These are phyloP conservation scores for Catocala fraxini DNA, from an alignment of 2,888 invertebrate species.

Conservation along the genomic window DNA sequence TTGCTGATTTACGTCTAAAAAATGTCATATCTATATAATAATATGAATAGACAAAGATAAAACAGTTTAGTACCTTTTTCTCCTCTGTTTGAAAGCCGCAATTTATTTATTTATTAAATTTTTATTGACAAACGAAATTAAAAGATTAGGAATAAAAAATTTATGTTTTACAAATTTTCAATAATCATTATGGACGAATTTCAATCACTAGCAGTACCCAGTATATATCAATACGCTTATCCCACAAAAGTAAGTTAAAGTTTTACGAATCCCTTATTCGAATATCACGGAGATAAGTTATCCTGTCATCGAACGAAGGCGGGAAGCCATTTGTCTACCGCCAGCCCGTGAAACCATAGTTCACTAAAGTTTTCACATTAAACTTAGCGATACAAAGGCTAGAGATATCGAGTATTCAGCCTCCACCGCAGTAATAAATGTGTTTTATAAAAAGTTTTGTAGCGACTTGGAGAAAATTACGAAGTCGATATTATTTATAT, in stretches of 20 bases:
- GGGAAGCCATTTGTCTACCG: constrained; percentile 27
- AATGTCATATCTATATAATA: too few relatives aligned
- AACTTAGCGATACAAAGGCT: constrained; percentile 29
- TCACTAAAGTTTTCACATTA: constrained; percentile 49
- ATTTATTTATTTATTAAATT: too few relatives aligned
- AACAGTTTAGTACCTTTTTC: too few relatives aligned
- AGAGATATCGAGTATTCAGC: constrained; percentile 23
- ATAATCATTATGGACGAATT: too few relatives aligned
- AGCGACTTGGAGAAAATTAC: not conserved
- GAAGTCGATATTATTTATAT: too few relatives aligned
- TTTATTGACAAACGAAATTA: too few relatives aligned
- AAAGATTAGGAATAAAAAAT: too few relatives aligned
- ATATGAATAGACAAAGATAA: too few relatives aligned
- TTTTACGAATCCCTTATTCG: constrained; percentile 12
- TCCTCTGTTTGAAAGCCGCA: too few relatives aligned
- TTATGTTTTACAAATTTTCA: too few relatives aligned
- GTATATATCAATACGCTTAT: not conserved
- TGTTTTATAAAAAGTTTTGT: constrained; percentile 20
- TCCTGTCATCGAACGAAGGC: constrained; percentile 17
- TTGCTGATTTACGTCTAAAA: too few relatives aligned
- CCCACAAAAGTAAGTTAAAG: constrained; percentile 5
- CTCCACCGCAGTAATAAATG: constrained; percentile 13
- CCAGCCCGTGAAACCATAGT: constrained; percentile 19
- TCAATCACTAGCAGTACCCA: too few relatives aligned
- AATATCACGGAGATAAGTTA: constrained; percentile 21